These are phyloP conservation scores for Reticulitermes speratus DNA, from an alignment of 1,140 invertebrate species.

Conservation along the genomic window DNA sequence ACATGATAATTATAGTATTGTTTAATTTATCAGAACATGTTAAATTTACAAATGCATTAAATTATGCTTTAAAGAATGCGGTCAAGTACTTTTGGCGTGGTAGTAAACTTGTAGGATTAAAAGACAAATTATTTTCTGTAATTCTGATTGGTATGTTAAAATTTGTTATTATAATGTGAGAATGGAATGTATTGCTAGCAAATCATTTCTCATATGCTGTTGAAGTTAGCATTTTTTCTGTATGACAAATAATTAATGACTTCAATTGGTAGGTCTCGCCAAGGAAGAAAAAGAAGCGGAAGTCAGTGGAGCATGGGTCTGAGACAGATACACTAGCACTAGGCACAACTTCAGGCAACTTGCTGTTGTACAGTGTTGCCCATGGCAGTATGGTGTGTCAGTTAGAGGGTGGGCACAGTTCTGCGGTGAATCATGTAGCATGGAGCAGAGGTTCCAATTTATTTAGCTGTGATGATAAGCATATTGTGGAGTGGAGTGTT, in stretches of 20 bases:
- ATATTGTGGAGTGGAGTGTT: slow-evolving; percentile 54
- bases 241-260: background rate
- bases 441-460: slow-evolving; percentile 51
- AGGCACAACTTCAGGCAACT: slow-evolving; percentile 62
- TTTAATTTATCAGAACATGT: too few species aligned
- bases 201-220: background rate
- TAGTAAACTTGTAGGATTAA: too few species aligned
- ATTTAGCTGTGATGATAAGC: slow-evolving; percentile 54
- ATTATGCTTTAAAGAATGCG: too few species aligned
- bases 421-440: slow-evolving; percentile 52
- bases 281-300: slow-evolving; percentile 48
- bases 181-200: too few species aligned
- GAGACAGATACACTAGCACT: slow-evolving; percentile 54
- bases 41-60: too few species aligned
- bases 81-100: too few species aligned
- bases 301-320: slow-evolving; percentile 43
- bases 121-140: too few species aligned
- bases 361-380: slow-evolving; percentile 65
- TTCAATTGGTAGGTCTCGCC: background rate
- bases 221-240: background rate
- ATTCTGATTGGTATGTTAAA: too few species aligned
- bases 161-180: too few species aligned
- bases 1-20: too few species aligned
- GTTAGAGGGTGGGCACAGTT: slow-evolving; percentile 54
- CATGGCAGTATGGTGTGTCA: slow-evolving; percentile 58